Evolutionary conservation across 2,113 vertebrate genomes (phyloP).

Genomic region (Scopus umbretta): DNA sequence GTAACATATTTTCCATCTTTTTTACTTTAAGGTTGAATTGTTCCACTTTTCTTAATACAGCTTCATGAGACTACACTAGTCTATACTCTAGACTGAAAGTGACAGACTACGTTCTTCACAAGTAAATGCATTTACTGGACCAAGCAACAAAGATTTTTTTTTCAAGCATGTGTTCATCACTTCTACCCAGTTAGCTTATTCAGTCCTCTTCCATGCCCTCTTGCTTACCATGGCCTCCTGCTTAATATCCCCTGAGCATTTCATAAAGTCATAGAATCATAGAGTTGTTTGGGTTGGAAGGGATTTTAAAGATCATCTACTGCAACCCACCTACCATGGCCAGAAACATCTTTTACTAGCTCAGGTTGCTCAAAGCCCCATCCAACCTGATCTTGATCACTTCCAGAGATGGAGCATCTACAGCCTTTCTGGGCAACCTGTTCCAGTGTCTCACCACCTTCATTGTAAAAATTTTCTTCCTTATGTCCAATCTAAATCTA

Average conservation of each 20-base stretch:
- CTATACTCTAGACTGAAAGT: neutral
- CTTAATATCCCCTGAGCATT: neutral
- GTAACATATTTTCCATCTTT: neutral
- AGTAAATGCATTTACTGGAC: neutral
- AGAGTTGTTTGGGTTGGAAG: neutral
- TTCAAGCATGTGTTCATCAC: neutral
- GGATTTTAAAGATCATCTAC: neutral
- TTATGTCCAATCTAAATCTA: neutral
- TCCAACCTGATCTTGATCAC: neutral
- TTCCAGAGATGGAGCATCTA: neutral
- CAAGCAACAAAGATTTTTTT: neutral
- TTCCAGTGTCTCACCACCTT: neutral
- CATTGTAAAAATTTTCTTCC: accelerated
- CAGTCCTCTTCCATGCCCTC: neutral
- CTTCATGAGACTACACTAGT: neutral
- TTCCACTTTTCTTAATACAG: neutral
- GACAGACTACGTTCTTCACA: neutral
- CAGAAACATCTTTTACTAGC: neutral
- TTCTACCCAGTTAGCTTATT: neutral
- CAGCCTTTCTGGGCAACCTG: neutral
- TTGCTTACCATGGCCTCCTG: neutral
- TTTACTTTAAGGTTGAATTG: neutral
- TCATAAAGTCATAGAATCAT: neutral
- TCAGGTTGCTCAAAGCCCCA: neutral
- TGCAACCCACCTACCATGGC: neutral